phyloP scores from a whole-genome alignment of 2,797 vertebrate genomes.

The Dryobates pubescens region DNA sequence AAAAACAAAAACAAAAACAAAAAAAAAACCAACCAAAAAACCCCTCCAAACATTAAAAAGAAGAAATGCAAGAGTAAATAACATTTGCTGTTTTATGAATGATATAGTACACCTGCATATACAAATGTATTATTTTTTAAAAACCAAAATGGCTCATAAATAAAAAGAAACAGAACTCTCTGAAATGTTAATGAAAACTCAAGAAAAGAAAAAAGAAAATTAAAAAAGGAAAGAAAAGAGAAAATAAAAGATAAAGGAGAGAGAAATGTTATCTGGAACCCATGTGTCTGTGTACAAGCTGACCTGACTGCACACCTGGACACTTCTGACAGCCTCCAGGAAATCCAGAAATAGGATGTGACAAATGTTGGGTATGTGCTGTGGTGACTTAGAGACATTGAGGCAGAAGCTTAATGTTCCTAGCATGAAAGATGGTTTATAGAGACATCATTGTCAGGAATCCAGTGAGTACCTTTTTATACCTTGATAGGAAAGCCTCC shows the following conservation, averaged over 20 bases:
- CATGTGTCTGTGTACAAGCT: neutral
- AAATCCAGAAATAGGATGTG: neutral
- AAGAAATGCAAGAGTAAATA: neutral
- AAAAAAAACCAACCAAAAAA: too few relatives aligned
- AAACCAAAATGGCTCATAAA: neutral
- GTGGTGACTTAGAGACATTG: neutral
- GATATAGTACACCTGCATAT: neutral
- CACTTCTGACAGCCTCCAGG: neutral
- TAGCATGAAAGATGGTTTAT: neutral
- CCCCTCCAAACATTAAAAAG: neutral
- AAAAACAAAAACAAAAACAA: neutral
- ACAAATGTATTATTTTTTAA: neutral
- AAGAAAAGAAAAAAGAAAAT: neutral
- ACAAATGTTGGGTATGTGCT: neutral
- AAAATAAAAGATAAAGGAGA: neutral
- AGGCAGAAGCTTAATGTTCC: neutral
- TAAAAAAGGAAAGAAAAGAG: neutral
- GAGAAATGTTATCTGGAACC: neutral
- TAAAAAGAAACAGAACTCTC: neutral
- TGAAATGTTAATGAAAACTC: neutral
- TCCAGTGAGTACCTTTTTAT: neutral
- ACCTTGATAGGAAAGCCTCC: neutral
- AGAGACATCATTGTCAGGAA: neutral
- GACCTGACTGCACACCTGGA: neutral
- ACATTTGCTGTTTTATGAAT: neutral